Percentiles rank a stretch among this genome's conserved stretches.
Conservation (phyloP, 2,113 vertebrate genomes). For the Sterrhoptilus dennistouni region DNA sequence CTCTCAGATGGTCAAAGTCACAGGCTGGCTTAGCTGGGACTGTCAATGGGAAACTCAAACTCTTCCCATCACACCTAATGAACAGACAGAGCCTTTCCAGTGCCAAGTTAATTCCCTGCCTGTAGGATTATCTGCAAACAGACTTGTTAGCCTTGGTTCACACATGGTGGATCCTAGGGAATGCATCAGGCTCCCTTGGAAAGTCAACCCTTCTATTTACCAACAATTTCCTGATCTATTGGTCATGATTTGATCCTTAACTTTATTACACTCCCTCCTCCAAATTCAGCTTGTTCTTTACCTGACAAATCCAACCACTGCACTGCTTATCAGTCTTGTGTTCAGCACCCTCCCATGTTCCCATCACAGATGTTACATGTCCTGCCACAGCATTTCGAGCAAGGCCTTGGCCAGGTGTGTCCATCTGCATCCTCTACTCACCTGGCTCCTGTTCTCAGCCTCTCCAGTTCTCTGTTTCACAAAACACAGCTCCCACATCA, state of each 20-base stretch:
- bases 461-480: not conserved
- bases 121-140: not conserved
- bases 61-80: not conserved
- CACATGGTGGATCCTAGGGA: not conserved
- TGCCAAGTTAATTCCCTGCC: not conserved
- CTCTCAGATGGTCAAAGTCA: not conserved
- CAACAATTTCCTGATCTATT: not conserved
- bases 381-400: accelerated
- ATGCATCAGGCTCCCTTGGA: not conserved
- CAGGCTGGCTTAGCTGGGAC: not conserved
- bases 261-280: not conserved
- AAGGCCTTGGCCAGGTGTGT: not conserved
- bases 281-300: not conserved
- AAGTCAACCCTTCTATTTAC: not conserved
- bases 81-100: not conserved
- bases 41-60: not conserved
- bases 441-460: not conserved
- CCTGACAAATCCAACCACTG: not conserved
- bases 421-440: not conserved
- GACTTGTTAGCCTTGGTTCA: not conserved
- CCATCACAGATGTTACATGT: accelerated
- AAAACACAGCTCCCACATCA: not conserved
- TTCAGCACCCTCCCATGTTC: not conserved
- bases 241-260: not conserved
- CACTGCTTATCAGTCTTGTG: accelerated